phyloP scores from a whole-genome alignment of 2,888 invertebrate species.

The Euspilapteryx auroguttella region DNA sequence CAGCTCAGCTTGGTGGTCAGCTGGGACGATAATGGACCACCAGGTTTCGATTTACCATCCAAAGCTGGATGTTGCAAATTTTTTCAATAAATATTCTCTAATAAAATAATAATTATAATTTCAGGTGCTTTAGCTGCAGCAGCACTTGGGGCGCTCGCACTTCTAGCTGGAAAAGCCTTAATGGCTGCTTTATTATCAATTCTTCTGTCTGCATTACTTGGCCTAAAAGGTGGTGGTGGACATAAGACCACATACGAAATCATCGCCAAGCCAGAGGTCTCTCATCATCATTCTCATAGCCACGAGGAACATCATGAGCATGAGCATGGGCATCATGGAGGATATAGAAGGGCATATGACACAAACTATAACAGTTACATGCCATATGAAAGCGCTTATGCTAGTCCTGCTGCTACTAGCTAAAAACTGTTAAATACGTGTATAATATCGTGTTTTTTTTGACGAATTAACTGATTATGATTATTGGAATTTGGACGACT shows the following conservation, averaged over 20 bases:
- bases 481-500: neutral
- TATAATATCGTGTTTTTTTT: conserved; percentile 1
- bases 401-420: conserved; percentile 1
- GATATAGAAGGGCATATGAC: conserved; percentile 59
- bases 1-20: no score
- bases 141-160: conserved; percentile 72
- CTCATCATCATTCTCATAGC: conserved; percentile 70
- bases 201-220: conserved; percentile 73
- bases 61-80: no score
- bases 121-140: conserved; percentile 72
- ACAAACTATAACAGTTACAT: conserved; percentile 39
- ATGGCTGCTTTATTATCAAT: conserved; percentile 81
- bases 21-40: no score
- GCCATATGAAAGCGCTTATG: conserved; percentile 30
- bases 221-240: conserved; percentile 72
- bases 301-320: conserved; percentile 66
- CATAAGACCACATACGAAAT: conserved; percentile 82
- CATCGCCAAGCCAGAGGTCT: conserved; percentile 78
- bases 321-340: conserved; percentile 54
- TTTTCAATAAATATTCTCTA: no score
- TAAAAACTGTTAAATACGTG: neutral
- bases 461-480: neutral
- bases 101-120: no score
- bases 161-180: conserved; percentile 81
- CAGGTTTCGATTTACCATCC: no score